phyloP scores from a whole-genome alignment of 2,113 vertebrate genomes.

The Cephalopterus ornatus region DNA sequence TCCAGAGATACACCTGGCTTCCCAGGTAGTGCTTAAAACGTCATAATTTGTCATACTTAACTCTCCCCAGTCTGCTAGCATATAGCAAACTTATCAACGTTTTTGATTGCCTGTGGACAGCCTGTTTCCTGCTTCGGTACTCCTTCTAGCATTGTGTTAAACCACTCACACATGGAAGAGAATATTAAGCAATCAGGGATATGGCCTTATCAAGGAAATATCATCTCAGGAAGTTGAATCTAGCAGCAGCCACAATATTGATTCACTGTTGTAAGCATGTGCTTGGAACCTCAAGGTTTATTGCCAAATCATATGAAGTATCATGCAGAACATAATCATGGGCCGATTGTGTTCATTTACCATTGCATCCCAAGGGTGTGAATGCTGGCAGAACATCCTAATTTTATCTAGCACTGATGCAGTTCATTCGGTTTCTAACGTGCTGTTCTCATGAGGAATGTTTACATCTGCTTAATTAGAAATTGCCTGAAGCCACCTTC shows the following conservation, averaged over 20 bases:
- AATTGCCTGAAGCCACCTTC: neutral
- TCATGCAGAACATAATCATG: neutral
- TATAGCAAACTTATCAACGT: neutral
- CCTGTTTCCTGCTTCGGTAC: neutral
- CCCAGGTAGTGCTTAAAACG: neutral
- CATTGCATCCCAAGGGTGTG: neutral
- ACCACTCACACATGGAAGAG: neutral
- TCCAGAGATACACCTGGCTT: neutral
- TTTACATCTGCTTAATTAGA: neutral
- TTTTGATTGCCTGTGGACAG: neutral
- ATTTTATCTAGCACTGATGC: neutral
- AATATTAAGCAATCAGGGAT: neutral
- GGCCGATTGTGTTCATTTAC: neutral
- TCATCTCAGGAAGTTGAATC: neutral
- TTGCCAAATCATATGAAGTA: neutral
- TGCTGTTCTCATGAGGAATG: neutral
- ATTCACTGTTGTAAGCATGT: neutral
- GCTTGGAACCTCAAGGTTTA: neutral
- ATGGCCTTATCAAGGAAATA: neutral
- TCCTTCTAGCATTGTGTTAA: neutral
- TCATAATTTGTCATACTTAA: neutral
- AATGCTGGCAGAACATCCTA: neutral
- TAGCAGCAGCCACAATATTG: neutral
- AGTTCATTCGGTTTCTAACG: neutral
- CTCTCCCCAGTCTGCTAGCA: neutral